Evolutionary conservation across 2,113 vertebrate species (phyloP), one percentile per base, ranked within the genome.

Genomic region (Speoplatyrhinus poulsoni): DNA sequence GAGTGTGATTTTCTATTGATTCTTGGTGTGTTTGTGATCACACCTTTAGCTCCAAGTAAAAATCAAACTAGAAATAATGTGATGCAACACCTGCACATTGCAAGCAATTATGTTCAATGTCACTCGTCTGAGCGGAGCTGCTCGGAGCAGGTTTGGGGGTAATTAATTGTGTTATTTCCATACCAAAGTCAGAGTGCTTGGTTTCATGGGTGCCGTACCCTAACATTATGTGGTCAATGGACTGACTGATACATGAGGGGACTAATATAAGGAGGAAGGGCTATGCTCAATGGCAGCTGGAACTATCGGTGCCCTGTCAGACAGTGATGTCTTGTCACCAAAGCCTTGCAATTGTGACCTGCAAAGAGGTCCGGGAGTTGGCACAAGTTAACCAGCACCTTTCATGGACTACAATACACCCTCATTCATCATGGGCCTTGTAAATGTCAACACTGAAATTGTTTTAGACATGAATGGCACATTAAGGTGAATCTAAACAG

Each of bases 21-120:
- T 69, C 79, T 56, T 13, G 60, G 62, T 77, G 77, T 80, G 81
- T 72, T 86, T 76, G 69, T 16, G 72, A 84, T 87, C 78, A 66
- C 83, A 83, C 80, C 80, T 85, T 85, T 74, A 77, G 66, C 75
- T 73, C 68, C 46, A 55, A 41, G 82, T 89, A 80, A 87, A 79
- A 89, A 70, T 85, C 83, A 83, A 74, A 78, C 84, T 76, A 76
- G 69, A 69, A 69, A 67, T 87, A 86, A 89, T 72, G 70, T 36
- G 13, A 83, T 46, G 71, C 72, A 88, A 66, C 86, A 74, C 75
- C 69, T 76, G 83, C 83, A 81, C 79, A 81, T 19, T 70, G 69
- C 75, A 56, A 68, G 81, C 72, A 78, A 85, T 89, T 87, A 86
- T 75, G 59, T 49, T 85, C 84, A 81, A 76, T 70, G 84, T 84